These are phyloP conservation scores for Manis crassicaudata DNA, from an alignment of 2,797 vertebrate genomes.

Conservation along the genomic window DNA sequence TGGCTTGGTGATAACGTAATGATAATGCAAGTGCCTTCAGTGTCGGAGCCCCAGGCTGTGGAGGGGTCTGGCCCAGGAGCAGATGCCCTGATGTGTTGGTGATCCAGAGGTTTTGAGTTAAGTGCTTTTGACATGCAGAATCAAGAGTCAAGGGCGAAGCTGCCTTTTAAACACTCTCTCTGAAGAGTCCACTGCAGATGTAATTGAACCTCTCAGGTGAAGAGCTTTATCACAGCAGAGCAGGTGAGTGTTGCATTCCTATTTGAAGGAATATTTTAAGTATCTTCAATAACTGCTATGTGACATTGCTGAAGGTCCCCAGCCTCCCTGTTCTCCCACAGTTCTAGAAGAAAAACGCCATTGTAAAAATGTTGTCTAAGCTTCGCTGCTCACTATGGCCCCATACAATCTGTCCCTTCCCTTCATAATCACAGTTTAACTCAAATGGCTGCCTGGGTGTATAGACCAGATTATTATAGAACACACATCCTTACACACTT, in stretches of 20 bases:
- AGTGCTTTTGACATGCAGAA: conserved; percentile 87
- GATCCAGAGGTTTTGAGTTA: conserved; percentile 85
- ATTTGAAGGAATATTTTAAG: conserved; percentile 67
- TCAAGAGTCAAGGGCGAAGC: conserved; percentile 87
- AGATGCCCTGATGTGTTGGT: conserved; percentile 83
- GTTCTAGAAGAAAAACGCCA: background rate
- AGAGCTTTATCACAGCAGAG: conserved; percentile 84
- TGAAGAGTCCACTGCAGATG: conserved; percentile 78
- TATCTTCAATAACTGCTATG: conserved; percentile 75
- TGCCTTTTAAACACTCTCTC: conserved; percentile 85
- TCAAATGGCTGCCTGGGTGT: background rate
- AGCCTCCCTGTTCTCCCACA: background rate
- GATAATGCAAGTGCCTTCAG: background rate
- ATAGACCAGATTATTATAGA: background rate
- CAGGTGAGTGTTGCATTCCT: conserved; percentile 82
- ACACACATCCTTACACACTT: background rate
- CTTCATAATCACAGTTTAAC: background rate
- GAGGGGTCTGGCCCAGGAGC: conserved; percentile 78
- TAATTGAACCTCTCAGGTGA: conserved; percentile 86
- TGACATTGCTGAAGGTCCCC: conserved; percentile 84
- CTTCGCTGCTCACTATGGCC: background rate
- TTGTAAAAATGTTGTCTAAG: background rate
- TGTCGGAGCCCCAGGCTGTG: conserved; percentile 73
- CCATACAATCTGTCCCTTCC: background rate
- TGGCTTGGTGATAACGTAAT: background rate